Conservation (phyloP, 2,797 vertebrate genomes). For the Hypotaenidia okinawae region DNA sequence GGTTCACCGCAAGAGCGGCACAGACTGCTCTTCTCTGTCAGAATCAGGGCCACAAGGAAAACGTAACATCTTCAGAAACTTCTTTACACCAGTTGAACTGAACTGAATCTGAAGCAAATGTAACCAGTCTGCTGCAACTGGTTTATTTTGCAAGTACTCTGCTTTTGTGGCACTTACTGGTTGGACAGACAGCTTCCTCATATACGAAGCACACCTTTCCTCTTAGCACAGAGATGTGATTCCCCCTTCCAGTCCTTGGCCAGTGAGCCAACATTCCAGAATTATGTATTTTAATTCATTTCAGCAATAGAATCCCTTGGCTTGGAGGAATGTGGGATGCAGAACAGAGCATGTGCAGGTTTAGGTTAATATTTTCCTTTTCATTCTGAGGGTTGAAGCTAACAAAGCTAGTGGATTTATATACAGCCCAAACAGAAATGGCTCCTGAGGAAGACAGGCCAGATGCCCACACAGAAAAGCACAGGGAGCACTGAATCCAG, state of each 20-base stretch:
- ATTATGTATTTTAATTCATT: constrained; percentile 72
- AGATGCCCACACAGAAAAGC: background rate
- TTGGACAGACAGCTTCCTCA: constrained; percentile 17
- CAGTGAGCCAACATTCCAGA: constrained; percentile 63
- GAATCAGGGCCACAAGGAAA: background rate
- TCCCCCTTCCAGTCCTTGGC: constrained; percentile 62
- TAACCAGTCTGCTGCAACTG: background rate
- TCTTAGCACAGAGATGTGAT: constrained; percentile 46
- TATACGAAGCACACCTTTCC: background rate
- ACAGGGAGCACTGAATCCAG: background rate
- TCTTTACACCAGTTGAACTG: background rate
- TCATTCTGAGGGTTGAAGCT: background rate
- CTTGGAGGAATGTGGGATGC: constrained; percentile 1
- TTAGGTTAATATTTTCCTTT: constrained; percentile 22
- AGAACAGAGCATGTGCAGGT: constrained; percentile 35
- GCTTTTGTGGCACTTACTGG: background rate
- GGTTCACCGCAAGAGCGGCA: background rate
- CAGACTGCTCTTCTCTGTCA: background rate
- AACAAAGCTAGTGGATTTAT: background rate
- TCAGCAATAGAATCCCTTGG: constrained; percentile 60
- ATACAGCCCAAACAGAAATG: background rate
- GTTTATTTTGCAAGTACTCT: background rate
- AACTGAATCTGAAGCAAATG: background rate
- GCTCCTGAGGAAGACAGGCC: background rate
- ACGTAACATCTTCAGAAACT: background rate